Conservation (phyloP, 2,888 invertebrate species). For the Drosophila heteroneura region DNA sequence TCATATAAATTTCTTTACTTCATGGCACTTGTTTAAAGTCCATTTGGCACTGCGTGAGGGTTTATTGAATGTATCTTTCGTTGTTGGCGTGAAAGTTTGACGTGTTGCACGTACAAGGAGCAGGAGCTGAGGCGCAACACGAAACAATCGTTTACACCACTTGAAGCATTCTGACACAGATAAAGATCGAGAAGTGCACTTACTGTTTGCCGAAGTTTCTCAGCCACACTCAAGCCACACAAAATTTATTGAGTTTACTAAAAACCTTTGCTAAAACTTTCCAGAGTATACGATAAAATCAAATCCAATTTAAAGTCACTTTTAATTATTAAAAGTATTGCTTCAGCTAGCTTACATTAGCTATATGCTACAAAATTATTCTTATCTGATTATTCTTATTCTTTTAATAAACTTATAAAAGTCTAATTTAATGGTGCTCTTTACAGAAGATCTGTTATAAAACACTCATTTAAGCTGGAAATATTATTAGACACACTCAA, state of each 20-base stretch:
- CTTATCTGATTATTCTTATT: background rate
- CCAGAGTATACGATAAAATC: background rate
- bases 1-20: conserved; percentile 75
- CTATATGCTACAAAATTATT: background rate
- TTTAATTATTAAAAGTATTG: background rate
- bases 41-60: conserved; percentile 78
- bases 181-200: conserved; percentile 17
- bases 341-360: background rate
- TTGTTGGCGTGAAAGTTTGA: conserved; percentile 55
- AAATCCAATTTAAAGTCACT: background rate
- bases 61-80: conserved; percentile 69
- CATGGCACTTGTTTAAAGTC: conserved; percentile 80
- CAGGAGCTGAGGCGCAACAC: background rate
- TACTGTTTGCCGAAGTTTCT: conserved; percentile 1
- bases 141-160: conserved; percentile 6
- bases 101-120: conserved; percentile 1
- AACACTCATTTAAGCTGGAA: background rate
- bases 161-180: conserved; percentile 25
- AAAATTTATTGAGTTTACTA: background rate
- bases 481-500: background rate
- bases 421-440: no score
- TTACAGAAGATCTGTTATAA: background rate
- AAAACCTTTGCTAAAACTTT: background rate
- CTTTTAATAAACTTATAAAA: background rate
- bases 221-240: background rate